Percentiles rank a stretch among this genome's conserved stretches.
These are phyloP conservation scores for Thripadectes ignobilis DNA, from an alignment of 2,797 vertebrate genomes.

Conservation along the genomic window DNA sequence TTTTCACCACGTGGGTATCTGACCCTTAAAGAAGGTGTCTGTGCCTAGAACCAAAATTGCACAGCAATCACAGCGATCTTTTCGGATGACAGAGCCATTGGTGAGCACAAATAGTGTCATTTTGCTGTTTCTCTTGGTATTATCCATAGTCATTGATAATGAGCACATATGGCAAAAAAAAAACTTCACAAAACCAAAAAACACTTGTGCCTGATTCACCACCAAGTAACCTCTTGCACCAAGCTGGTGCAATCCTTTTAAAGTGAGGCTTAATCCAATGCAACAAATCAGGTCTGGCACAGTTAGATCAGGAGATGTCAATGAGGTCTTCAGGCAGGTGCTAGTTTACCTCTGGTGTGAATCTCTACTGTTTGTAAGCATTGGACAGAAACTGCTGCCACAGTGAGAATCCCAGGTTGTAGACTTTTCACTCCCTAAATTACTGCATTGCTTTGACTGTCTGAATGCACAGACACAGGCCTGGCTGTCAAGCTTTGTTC, in stretches of 20 bases:
- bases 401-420: background rate
- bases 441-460: background rate
- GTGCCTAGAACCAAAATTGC: background rate
- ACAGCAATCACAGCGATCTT: background rate
- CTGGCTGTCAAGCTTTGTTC: background rate
- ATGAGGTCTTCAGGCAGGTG: background rate
- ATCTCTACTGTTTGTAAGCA: background rate
- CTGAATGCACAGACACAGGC: background rate
- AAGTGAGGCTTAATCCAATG: background rate
- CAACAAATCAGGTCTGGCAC: background rate
- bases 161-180: background rate
- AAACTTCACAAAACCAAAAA: background rate
- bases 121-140: background rate
- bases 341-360: background rate
- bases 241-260: background rate
- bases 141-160: background rate
- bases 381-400: background rate
- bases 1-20: background rate
- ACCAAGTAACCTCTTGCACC: background rate
- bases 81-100: background rate
- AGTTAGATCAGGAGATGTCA: background rate
- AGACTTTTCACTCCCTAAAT: background rate
- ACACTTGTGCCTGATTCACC: fast-evolving
- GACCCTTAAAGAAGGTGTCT: background rate
- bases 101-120: background rate